These are phyloP conservation scores for Aegithalos caudatus DNA, from an alignment of 2,113 vertebrate species.

Conservation along the genomic window DNA sequence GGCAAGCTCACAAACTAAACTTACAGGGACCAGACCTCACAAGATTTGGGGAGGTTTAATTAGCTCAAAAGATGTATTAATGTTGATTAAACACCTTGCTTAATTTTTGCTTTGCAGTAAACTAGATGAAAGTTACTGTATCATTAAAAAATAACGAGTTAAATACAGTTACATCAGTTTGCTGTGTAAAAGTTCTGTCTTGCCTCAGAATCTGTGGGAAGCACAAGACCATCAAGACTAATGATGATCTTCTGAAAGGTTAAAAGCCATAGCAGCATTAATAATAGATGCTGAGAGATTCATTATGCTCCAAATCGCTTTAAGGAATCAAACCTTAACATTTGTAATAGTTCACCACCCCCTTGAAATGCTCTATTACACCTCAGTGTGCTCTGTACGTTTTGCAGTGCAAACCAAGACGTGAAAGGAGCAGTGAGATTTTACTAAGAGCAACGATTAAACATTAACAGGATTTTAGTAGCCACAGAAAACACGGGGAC, in stretches of 20 bases:
- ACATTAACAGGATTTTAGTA: not conserved
- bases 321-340: not conserved
- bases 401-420: not conserved
- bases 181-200: not conserved
- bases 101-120: not conserved
- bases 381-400: not conserved
- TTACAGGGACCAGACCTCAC: not conserved
- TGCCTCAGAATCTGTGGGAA: not conserved
- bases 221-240: not conserved
- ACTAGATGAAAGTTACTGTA: not conserved
- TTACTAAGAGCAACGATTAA: not conserved
- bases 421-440: not conserved
- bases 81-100: not conserved
- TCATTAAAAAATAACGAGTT: not conserved
- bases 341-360: not conserved
- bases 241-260: not conserved
- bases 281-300: conserved; percentile 1
- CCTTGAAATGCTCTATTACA: not conserved
- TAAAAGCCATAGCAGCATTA: not conserved
- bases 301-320: not conserved
- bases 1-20: not conserved
- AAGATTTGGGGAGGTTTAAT: not conserved
- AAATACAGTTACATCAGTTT: not conserved
- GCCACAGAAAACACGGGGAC: not conserved
- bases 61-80: not conserved